These are phyloP conservation scores for Heliconius aoede DNA, from an alignment of 2,888 invertebrate species.

Conservation along the genomic window DNA sequence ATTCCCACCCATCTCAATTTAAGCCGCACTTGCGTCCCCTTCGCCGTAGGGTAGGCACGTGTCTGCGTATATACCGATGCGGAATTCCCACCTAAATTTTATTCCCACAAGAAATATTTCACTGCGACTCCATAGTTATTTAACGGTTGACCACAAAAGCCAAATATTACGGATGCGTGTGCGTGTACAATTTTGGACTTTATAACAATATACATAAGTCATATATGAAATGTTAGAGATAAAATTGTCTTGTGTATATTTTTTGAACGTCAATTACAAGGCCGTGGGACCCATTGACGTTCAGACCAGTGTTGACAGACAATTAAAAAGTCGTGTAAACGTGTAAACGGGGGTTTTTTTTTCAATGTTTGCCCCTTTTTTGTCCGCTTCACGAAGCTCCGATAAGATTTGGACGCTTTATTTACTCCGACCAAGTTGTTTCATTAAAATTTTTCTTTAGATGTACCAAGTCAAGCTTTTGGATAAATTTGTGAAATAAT, in stretches of 20 bases:
- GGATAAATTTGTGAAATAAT: constrained; percentile 13
- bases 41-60: constrained; percentile 43
- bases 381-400: constrained; percentile 1
- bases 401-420: constrained; percentile 23
- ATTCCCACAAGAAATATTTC: constrained; percentile 61
- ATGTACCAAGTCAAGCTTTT: not conserved
- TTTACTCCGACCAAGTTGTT: constrained; percentile 27
- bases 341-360: constrained; percentile 30
- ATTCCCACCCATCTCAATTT: not conserved
- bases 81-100: constrained; percentile 57
- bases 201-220: not conserved
- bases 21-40: constrained; percentile 21
- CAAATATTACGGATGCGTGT: not conserved
- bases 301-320: constrained; percentile 36
- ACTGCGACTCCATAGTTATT: constrained; percentile 49
- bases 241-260: constrained; percentile 21
- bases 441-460: constrained; percentile 25
- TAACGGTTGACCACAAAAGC: constrained; percentile 31
- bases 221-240: not conserved
- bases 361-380: constrained; percentile 13
- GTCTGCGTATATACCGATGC: constrained; percentile 35
- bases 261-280: constrained; percentile 40
- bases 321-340: constrained; percentile 32
- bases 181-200: constrained; percentile 19
- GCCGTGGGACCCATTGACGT: constrained; percentile 32